Percentiles rank a stretch among this genome's conserved stretches.
phyloP scores from a whole-genome alignment of 2,888 invertebrate genomes.

The Ferdinandea cuprea region DNA sequence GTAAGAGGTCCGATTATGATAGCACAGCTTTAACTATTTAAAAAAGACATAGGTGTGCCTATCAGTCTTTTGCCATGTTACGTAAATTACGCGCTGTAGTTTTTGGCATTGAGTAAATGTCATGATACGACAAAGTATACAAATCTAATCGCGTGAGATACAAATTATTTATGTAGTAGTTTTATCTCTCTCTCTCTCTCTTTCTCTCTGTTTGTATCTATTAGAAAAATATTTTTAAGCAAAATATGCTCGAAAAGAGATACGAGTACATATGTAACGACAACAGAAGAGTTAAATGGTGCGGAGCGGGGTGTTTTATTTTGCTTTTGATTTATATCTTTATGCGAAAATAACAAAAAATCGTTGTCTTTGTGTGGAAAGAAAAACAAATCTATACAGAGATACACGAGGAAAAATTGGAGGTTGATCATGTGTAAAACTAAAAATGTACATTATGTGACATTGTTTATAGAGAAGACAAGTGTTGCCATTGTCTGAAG shows the following conservation, averaged over 20 bases:
- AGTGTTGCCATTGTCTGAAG: slow-evolving; percentile 32
- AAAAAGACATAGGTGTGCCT: background rate
- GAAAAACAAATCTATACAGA: background rate
- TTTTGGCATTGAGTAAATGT: slow-evolving; percentile 43
- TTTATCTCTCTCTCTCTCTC: too few species aligned
- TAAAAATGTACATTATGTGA: background rate
- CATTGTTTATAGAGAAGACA: background rate
- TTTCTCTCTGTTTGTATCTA: background rate
- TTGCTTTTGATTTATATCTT: slow-evolving; percentile 10
- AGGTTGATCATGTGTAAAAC: slow-evolving; percentile 24
- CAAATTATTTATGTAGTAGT: background rate
- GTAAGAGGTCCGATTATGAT: slow-evolving; percentile 5
- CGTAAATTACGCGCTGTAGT: background rate
- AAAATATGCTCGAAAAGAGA: background rate
- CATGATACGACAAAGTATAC: slow-evolving; percentile 15
- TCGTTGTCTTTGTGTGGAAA: background rate
- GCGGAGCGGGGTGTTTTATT: too few species aligned
- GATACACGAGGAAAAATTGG: background rate
- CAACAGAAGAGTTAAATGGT: background rate
- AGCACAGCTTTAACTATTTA: background rate
- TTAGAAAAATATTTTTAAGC: background rate
- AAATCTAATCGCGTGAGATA: slow-evolving; percentile 6
- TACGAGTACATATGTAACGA: too few species aligned
- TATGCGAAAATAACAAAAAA: slow-evolving; percentile 18
- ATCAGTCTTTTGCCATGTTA: background rate